Evolutionary conservation across 1,140 invertebrate species (phyloP), one percentile per base, ranked within the genome.

Genomic region (Zophobas atratus): DNA sequence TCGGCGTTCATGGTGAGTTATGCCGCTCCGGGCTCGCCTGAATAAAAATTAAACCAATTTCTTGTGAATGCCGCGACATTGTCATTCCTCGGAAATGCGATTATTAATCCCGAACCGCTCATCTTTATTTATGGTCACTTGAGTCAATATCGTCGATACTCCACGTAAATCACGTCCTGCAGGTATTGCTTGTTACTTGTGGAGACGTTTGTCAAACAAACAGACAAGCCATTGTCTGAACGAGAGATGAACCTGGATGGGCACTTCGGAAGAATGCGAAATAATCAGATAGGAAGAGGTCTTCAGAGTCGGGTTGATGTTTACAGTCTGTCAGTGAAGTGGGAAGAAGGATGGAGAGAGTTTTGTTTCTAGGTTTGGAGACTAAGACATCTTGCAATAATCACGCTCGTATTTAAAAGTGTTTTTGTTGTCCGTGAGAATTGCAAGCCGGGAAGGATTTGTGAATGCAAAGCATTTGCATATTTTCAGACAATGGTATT

Each of bases 161-260:
- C 32, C 43, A 49, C 49, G 49, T 73, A 53, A 73, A 73, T 55
- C 71, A 73, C 48, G 38, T 67, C 8, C 57, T 43, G 35, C 3
- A 1, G 8, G 35, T 51, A 48, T 51, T 20, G 41, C 36, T 73
- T 43, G 33, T n/a, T 39, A n/a, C 49, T 55, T 39, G 71, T 55
- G 39, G 6, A 36, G 33, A 43, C 39, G 71, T 72, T 72, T 72
- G 71, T 55, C 71, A 73, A 73, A 48, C 33, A 51, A 73, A 73
- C 71, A 56, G 71, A 73, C 71, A 56, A 73, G 49, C 56, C 71
- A 73, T 73, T 73, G 71, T 73, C 55, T 73, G 46, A 53, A 49
- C 43, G 41, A 73, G 49, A 55, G 70, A 20, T 39, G 49, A 70
- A 38, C 39, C 46, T 43, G 39, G 39, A 38, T 32, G 39, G 46